A percentile compares a stretch with the other conserved stretches of the same genome.
Evolutionary conservation across 2,797 vertebrate species (phyloP).

Genomic region (Spinibarbus caldwelli): DNA sequence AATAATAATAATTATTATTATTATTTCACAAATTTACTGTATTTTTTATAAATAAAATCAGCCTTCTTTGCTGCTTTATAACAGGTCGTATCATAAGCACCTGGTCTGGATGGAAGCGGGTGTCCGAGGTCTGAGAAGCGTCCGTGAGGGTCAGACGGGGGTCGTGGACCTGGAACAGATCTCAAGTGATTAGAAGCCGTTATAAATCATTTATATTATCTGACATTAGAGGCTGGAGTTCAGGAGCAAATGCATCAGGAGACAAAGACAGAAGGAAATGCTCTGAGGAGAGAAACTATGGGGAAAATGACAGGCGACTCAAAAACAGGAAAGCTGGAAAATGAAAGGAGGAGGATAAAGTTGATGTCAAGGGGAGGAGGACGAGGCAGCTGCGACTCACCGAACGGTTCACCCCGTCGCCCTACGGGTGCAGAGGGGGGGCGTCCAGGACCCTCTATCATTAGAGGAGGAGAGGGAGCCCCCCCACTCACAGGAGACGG

Average conservation of each 20-base stretch:
- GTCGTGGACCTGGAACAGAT: constrained; percentile 76
- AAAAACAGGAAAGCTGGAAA: background rate
- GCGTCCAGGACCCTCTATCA: constrained; percentile 85
- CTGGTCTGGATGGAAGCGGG: constrained; percentile 68
- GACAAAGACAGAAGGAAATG: background rate
- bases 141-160: constrained; percentile 83
- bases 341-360: background rate
- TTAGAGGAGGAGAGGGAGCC: constrained; percentile 90
- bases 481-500: constrained; percentile 95
- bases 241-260: background rate
- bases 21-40: background rate
- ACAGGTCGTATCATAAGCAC: constrained; percentile 38
- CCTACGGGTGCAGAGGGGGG: constrained; percentile 87
- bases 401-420: constrained; percentile 83
- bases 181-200: background rate
- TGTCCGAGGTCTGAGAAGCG: constrained; percentile 79
- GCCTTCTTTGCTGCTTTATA: no score
- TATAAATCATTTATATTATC: no score
- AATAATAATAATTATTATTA: no score
- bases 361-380: background rate
- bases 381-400: constrained; percentile 76
- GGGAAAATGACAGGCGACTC: background rate
- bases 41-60: background rate
- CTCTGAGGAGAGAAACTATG: constrained; percentile 17
- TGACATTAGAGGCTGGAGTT: background rate